Evolutionary conservation across 2,888 invertebrate genomes (phyloP).

Genomic region (Drosophila affinis): DNA sequence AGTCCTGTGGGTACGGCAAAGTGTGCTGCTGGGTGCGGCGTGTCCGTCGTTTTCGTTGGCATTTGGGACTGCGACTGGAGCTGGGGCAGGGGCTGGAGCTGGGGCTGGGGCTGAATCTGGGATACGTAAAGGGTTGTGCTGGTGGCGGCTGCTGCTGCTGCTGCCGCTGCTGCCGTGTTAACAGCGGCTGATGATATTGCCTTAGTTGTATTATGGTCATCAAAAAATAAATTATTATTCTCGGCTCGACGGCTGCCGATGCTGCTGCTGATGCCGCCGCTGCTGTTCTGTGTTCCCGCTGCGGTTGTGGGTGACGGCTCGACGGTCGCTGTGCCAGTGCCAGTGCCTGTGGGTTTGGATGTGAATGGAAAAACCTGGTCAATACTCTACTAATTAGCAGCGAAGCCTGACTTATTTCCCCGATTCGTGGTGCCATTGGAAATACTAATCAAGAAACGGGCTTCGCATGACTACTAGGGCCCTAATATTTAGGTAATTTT

Average conservation of each 20-base stretch:
- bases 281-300: constrained; percentile 17
- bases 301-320: constrained; percentile 36
- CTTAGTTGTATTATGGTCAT: constrained; percentile 59
- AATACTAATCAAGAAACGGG: too few relatives aligned
- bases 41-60: constrained; percentile 31
- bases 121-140: constrained; percentile 32
- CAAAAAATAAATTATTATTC: constrained; percentile 57
- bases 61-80: constrained; percentile 28
- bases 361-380: background rate
- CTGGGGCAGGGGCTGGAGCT: background rate
- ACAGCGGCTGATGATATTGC: constrained; percentile 48
- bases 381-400: background rate
- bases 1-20: constrained; percentile 11
- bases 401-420: background rate
- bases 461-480: too few relatives aligned
- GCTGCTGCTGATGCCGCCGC: constrained; percentile 29
- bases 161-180: constrained; percentile 16
- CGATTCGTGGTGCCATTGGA: background rate
- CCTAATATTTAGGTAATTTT: too few relatives aligned
- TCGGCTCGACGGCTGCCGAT: constrained; percentile 27
- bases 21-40: constrained; percentile 1
- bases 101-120: too few relatives aligned
- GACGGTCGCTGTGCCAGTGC: constrained; percentile 36
- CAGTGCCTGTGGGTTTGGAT: background rate
- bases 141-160: background rate